phyloP scores from a whole-genome alignment of 2,797 vertebrate genomes.

The Bovichtus diacanthus region DNA sequence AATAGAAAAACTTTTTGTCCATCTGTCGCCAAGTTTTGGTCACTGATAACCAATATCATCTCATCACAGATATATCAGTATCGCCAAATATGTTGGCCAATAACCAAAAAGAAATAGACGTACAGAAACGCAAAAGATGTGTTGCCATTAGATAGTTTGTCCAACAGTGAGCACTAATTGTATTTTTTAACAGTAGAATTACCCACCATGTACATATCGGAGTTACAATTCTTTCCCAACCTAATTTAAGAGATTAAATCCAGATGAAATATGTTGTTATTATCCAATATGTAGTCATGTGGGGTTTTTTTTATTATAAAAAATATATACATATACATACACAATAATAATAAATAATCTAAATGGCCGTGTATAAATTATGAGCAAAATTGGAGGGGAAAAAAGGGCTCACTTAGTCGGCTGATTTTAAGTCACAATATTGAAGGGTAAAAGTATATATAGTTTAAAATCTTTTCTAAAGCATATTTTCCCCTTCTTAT shows the following conservation, averaged over 20 bases:
- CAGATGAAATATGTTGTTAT: background rate
- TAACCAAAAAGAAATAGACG: background rate
- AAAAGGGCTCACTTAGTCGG: background rate
- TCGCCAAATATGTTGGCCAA: background rate
- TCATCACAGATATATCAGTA: background rate
- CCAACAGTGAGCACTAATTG: background rate
- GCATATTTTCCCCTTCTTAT: background rate
- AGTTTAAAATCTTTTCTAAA: background rate
- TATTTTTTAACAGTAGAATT: background rate
- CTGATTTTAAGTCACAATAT: background rate
- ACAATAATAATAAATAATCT: too few relatives aligned
- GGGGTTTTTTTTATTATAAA: too few relatives aligned
- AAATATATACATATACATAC: too few relatives aligned
- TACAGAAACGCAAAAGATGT: background rate
- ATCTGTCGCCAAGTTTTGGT: background rate
- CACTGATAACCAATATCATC: background rate
- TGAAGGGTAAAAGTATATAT: background rate
- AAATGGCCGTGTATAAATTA: background rate
- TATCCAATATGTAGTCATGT: too few relatives aligned
- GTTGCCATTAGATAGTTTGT: background rate
- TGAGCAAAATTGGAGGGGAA: background rate
- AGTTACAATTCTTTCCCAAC: background rate
- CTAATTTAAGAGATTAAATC: background rate
- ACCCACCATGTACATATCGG: background rate
- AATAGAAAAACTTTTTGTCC: background rate